Evolutionary conservation across 1,140 invertebrate genomes (phyloP).

Genomic region (Melipona quadrifasciata): DNA sequence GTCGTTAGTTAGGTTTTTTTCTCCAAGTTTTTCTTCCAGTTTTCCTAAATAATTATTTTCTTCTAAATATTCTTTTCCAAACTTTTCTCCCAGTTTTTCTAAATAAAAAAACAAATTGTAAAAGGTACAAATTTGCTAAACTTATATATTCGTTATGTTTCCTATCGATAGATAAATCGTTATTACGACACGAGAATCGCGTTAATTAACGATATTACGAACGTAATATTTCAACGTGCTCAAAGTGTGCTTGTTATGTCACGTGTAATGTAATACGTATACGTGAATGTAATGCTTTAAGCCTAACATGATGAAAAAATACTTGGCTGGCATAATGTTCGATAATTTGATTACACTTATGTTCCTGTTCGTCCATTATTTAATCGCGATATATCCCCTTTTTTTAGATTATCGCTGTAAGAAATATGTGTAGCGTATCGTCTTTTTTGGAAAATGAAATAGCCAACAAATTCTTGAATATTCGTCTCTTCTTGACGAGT

Average conservation of each 20-base stretch:
- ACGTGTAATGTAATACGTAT: slow-evolving; percentile 40
- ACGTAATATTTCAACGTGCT: slow-evolving; percentile 16
- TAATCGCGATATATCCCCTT: not conserved
- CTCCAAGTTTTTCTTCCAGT: too few relatives aligned
- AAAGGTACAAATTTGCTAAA: too few relatives aligned
- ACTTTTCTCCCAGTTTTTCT: too few relatives aligned
- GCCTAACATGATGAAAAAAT: slow-evolving; percentile 21
- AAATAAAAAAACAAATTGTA: too few relatives aligned
- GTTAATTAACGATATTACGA: slow-evolving; percentile 26
- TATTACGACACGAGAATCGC: not conserved
- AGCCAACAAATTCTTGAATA: not conserved
- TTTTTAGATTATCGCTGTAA: not conserved
- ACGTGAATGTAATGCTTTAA: slow-evolving; percentile 49
- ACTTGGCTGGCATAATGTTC: not conserved
- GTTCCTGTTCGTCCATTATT: not conserved
- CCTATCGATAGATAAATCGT: not conserved
- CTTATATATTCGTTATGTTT: too few relatives aligned
- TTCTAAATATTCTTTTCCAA: too few relatives aligned
- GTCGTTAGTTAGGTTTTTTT: too few relatives aligned
- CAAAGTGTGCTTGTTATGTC: slow-evolving; percentile 40
- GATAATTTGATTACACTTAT: slow-evolving; percentile 4
- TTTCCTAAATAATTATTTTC: too few relatives aligned
- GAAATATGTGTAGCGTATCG: too few relatives aligned
- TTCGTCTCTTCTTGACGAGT: too few relatives aligned
- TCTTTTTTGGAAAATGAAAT: not conserved